Evolutionary conservation across 2,888 invertebrate species (phyloP).

Genomic region (Prosapia bicincta): DNA sequence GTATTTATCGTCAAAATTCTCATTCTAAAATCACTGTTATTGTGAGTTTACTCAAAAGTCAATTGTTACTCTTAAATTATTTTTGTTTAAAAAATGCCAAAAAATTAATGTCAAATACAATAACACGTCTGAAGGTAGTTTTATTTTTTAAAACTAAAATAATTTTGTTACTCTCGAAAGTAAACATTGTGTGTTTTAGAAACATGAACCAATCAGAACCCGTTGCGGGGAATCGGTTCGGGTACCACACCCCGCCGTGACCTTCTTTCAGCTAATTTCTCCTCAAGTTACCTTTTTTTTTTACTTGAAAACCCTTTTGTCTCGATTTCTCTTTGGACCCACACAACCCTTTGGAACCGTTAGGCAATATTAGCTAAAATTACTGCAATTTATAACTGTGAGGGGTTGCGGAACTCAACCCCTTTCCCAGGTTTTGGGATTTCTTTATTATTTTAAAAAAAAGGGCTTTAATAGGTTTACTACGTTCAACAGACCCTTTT

Average conservation of each 20-base stretch:
- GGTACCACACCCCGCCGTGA: constrained; percentile 5
- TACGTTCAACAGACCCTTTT: not conserved
- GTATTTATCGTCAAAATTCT: no score
- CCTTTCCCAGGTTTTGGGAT: not conserved
- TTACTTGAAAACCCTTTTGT: constrained; percentile 9
- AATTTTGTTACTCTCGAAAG: no score
- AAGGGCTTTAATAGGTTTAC: not conserved
- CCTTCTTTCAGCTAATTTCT: constrained; percentile 20
- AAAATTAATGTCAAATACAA: no score
- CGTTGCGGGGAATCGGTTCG: no score
- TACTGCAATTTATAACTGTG: constrained; percentile 25
- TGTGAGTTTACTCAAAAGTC: no score
- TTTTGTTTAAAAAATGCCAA: no score
- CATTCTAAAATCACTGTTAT: no score
- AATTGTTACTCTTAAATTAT: no score
- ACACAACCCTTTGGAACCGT: constrained; percentile 21
- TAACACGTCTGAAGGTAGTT: no score
- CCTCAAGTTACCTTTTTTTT: constrained; percentile 13
- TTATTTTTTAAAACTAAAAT: no score
- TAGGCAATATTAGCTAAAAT: constrained; percentile 17
- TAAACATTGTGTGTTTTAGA: no score
- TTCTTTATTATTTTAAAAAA: not conserved
- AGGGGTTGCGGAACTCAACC: constrained; percentile 16
- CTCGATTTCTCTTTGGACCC: constrained; percentile 22
- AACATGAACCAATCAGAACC: no score